phyloP scores from a whole-genome alignment of 2,113 vertebrate species.

The Thinocorus orbignyianus region DNA sequence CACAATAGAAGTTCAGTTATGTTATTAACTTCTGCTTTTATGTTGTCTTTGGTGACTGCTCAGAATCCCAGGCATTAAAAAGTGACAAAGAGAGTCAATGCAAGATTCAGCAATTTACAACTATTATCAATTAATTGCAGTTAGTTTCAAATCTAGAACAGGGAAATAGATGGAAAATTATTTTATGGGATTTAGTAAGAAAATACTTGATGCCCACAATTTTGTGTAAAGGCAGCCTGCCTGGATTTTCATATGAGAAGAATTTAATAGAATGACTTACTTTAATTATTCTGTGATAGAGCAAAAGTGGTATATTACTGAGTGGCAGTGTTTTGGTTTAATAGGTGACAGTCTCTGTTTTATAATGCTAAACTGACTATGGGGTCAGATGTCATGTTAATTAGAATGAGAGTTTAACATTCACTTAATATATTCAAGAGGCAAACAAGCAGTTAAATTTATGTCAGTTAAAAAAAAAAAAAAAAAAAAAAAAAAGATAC shows the following conservation, averaged over 20 bases:
- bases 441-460: neutral
- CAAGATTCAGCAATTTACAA: constrained; percentile 2
- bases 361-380: neutral
- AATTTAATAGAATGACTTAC: neutral
- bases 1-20: neutral
- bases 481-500: neutral
- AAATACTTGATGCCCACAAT: neutral
- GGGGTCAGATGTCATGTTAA: neutral
- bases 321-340: neutral
- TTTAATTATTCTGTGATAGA: neutral
- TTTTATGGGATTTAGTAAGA: neutral
- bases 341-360: neutral
- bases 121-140: neutral
- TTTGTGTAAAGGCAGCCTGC: neutral
- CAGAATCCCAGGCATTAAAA: constrained; percentile 8
- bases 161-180: neutral
- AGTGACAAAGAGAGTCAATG: neutral
- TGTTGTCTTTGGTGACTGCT: constrained; percentile 9
- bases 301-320: neutral
- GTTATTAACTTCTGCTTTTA: constrained; percentile 20
- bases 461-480: neutral
- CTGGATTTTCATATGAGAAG: neutral
- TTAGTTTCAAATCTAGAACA: neutral
- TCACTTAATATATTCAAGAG: neutral
- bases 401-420: neutral